phyloP scores from a whole-genome alignment of 2,888 invertebrate genomes.

The Magallana nippona region DNA sequence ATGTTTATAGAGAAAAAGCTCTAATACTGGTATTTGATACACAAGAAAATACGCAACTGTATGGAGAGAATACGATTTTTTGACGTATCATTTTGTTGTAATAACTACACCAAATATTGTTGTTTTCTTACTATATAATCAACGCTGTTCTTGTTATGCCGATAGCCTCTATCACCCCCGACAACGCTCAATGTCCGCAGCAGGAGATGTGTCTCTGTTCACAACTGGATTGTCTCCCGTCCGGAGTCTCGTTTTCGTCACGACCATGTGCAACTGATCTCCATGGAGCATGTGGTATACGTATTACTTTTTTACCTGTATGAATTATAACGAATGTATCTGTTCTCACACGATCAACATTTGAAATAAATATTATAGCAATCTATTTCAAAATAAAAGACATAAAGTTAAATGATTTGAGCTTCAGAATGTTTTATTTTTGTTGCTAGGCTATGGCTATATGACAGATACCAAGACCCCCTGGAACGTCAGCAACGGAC shows the following conservation, averaged over 20 bases:
- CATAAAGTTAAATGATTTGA: too few relatives aligned
- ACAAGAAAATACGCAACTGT: neutral
- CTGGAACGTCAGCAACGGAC: slow-evolving; percentile 21
- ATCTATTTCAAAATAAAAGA: too few relatives aligned
- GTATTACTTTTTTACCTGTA: neutral
- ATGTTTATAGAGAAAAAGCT: neutral
- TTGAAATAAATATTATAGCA: too few relatives aligned
- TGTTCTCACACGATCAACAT: too few relatives aligned
- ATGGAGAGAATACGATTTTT: too few relatives aligned
- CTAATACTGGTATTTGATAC: neutral
- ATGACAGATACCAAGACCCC: slow-evolving; percentile 17
- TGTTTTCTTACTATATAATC: too few relatives aligned
- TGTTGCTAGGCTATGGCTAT: slow-evolving; percentile 4
- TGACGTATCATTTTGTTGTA: too few relatives aligned
- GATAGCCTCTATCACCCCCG: slow-evolving; percentile 3
- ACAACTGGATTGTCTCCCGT: slow-evolving; percentile 38
- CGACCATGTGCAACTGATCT: slow-evolving; percentile 11
- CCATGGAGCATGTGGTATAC: slow-evolving; percentile 36
- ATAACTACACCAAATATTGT: too few relatives aligned
- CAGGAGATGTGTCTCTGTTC: slow-evolving; percentile 41
- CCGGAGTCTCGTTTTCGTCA: slow-evolving; percentile 36
- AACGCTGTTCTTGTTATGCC: too few relatives aligned
- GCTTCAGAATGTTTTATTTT: too few relatives aligned
- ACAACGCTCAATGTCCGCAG: slow-evolving; percentile 27
- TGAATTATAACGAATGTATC: too few relatives aligned